A percentile compares a stretch with the other conserved stretches of the same genome.
phyloP scores from a whole-genome alignment of 2,113 vertebrate genomes.

The Syrrhaptes paradoxus region DNA sequence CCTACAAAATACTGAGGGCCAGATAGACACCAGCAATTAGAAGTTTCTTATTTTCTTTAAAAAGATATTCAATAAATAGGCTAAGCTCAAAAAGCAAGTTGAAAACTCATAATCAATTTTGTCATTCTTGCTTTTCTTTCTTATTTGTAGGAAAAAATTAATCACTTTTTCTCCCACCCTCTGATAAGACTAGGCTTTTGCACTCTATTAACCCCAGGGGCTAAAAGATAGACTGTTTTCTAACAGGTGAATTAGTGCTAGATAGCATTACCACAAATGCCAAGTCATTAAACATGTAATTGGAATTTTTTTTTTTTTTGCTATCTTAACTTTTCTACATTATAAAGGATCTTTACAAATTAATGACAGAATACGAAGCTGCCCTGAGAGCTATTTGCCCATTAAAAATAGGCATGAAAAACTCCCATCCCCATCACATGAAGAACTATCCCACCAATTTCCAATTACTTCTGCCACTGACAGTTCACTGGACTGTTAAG shows the following conservation, averaged over 20 bases:
- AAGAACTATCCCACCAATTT: conserved; percentile 75
- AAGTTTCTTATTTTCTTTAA: conserved; percentile 50
- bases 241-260: conserved; percentile 78
- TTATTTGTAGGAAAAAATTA: conserved; percentile 75
- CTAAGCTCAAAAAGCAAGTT: conserved; percentile 51
- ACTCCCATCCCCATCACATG: conserved; percentile 50
- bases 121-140: conserved; percentile 67
- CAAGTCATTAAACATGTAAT: conserved; percentile 84
- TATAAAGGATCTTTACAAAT: conserved; percentile 76
- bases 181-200: conserved; percentile 78
- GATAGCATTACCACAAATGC: conserved; percentile 82
- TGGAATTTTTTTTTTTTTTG: conserved; percentile 72
- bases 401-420: conserved; percentile 74
- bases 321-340: conserved; percentile 69
- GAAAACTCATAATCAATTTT: conserved; percentile 69
- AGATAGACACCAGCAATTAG: not conserved
- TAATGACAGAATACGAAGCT: conserved; percentile 68
- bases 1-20: not conserved
- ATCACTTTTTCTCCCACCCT: conserved; percentile 71
- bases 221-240: conserved; percentile 77
- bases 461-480: conserved; percentile 78
- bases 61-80: conserved; percentile 55
- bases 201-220: conserved; percentile 82
- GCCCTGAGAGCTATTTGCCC: conserved; percentile 71
- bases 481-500: conserved; percentile 80